phyloP scores from a whole-genome alignment of 2,888 invertebrate genomes.

The Heteropelma amictum region DNA sequence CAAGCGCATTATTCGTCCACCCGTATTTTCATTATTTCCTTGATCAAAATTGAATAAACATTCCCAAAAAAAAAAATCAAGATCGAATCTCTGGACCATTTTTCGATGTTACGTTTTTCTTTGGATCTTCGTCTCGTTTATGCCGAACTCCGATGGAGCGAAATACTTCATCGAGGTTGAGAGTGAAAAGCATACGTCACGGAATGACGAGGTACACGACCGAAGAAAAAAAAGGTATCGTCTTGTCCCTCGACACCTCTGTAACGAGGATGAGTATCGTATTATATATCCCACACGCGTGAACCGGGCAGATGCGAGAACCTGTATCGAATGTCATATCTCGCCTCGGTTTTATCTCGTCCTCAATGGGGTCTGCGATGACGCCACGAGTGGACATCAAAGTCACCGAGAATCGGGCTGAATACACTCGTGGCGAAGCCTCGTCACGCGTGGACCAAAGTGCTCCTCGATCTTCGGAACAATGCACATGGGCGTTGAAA shows the following conservation, averaged over 20 bases:
- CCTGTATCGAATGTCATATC: constrained; percentile 47
- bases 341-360: constrained; percentile 38
- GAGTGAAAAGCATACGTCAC: constrained; percentile 14
- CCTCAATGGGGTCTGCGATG: constrained; percentile 2
- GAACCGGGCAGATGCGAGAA: constrained; percentile 39
- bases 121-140: not conserved
- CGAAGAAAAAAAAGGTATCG: constrained; percentile 18
- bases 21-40: no score
- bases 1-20: not conserved
- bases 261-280: constrained; percentile 47
- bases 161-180: not conserved
- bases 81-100: no score
- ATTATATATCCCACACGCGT: no score
- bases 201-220: no score
- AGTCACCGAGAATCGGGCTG: constrained; percentile 38
- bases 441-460: constrained; percentile 24
- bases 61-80: not conserved
- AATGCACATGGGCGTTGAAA: not conserved
- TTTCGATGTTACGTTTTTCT: not conserved
- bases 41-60: no score
- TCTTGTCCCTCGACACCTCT: constrained; percentile 33
- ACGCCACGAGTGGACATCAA: constrained; percentile 40
- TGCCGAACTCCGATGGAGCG: no score
- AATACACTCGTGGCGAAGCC: constrained; percentile 27
- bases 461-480: constrained; percentile 20